These are phyloP conservation scores for Emmelina monodactyla DNA, from an alignment of 2,888 invertebrate species.

Conservation along the genomic window DNA sequence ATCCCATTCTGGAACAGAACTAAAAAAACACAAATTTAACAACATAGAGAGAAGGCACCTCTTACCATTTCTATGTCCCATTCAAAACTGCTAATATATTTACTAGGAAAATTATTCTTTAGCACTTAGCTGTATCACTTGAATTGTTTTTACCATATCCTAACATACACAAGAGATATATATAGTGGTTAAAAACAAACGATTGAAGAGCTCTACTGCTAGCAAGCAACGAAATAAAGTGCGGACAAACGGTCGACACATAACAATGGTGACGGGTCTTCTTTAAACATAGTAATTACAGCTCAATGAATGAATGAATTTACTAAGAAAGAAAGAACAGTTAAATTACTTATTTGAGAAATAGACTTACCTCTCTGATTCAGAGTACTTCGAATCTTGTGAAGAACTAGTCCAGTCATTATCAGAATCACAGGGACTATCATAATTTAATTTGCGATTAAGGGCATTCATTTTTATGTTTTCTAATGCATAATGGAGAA, in stretches of 20 bases:
- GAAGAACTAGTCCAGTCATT: constrained; percentile 57
- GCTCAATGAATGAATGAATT: neutral
- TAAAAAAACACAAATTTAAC: constrained; percentile 21
- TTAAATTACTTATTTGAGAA: neutral
- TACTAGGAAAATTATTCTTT: neutral
- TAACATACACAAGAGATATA: too few species aligned
- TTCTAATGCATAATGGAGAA: too few species aligned
- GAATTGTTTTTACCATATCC: too few species aligned
- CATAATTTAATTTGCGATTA: constrained; percentile 32
- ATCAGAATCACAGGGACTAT: constrained; percentile 50
- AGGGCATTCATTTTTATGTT: constrained; percentile 34
- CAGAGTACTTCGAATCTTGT: constrained; percentile 63
- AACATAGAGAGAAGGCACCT: neutral
- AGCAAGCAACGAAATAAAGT: too few species aligned
- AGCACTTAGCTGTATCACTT: too few species aligned
- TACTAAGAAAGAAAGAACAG: neutral
- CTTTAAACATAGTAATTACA: too few species aligned
- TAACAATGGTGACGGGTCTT: too few species aligned
- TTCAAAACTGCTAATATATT: neutral
- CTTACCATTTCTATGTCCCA: neutral
- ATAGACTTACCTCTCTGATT: constrained; percentile 61
- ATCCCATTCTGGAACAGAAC: constrained; percentile 76
- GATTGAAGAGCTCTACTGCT: neutral
- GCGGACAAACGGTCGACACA: too few species aligned
- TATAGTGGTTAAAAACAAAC: too few species aligned